Evolutionary conservation across 2,113 vertebrate species (phyloP).

Genomic region (Antechinus flavipes): DNA sequence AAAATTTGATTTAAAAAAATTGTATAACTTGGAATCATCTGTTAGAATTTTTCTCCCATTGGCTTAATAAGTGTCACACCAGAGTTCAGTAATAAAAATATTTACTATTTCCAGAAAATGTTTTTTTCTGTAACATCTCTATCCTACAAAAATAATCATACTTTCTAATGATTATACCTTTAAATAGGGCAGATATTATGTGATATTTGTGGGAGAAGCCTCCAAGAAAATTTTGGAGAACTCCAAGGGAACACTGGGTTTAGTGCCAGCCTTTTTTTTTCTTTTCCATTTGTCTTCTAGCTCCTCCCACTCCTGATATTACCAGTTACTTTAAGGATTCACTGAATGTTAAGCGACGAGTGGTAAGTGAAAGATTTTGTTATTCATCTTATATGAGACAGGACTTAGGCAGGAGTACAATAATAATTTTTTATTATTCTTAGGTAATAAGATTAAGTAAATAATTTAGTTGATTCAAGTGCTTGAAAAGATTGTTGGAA

Average conservation of each 20-base stretch:
- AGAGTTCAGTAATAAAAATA: slow-evolving; percentile 1
- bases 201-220: not conserved
- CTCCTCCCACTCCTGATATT: slow-evolving; percentile 47
- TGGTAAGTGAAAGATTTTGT: slow-evolving; percentile 58
- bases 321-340: slow-evolving; percentile 37
- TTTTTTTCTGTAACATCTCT: not conserved
- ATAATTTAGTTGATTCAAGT: not conserved
- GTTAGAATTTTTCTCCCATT: not conserved
- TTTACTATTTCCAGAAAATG: not conserved
- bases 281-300: slow-evolving; percentile 62
- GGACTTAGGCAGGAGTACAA: slow-evolving; percentile 8
- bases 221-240: not conserved
- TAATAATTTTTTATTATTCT: not conserved
- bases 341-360: slow-evolving; percentile 36
- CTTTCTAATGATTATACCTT: slow-evolving; percentile 1
- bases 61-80: not conserved
- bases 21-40: not conserved
- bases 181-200: not conserved
- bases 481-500: not conserved
- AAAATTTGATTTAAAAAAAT: not conserved
- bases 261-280: not conserved
- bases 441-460: not conserved
- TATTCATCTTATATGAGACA: not conserved
- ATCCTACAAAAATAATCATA: not conserved
- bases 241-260: not conserved